Base-by-base conservation (phyloP, 1,140 invertebrate genomes). In the Steinernema feltiae region DNA sequence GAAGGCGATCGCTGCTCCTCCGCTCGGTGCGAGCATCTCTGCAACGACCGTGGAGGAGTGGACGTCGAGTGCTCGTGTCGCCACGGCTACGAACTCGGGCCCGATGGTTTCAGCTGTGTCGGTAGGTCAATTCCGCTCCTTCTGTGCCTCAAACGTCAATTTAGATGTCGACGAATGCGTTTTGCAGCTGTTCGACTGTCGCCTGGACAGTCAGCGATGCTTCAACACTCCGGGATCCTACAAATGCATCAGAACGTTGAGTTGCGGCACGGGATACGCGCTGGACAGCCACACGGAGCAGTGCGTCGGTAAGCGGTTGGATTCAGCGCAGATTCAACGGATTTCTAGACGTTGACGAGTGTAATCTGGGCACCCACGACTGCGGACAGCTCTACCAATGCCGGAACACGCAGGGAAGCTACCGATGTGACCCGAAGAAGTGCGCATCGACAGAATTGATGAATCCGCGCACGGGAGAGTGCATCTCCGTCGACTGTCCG, bases 221-320 rank as follows among this genome's bases (percentile, higher is more conserved):
- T 71, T 85, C 30, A 85, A 85, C 69, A 84, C 82, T 30, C 85
- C 84, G 21, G 85, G 84, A 48, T 85, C 83, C 27, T 86, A 80
- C 75, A 86, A 86, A 18, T 96, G 94, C 85, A 91, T 93, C 18
- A 86, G 93, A 48, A 91, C 92, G 30, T 90, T 92, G 27, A 91
- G 92, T 0, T 98, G 96, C 87, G 96, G 96, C 0, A 98, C 95
- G 0, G 96, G 97, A 0, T 98, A 98, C 84, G 95, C 94, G 0
- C 87, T 98, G 1, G 95, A 98, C 84, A 91, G 92, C 3, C 90
- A 91, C 12, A 92, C 92, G 1, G 92, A 93, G 74, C 88, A 91
- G 76, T 98, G 95, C 87, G 92, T 94, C 89, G 92, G 92, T 81
- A 12, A 17, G 12, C 17, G n/a, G 15, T 76, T 3, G 24, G n/a